Conservation (phyloP, 2,888 invertebrate genomes). For the Ormyrus thymus region DNA sequence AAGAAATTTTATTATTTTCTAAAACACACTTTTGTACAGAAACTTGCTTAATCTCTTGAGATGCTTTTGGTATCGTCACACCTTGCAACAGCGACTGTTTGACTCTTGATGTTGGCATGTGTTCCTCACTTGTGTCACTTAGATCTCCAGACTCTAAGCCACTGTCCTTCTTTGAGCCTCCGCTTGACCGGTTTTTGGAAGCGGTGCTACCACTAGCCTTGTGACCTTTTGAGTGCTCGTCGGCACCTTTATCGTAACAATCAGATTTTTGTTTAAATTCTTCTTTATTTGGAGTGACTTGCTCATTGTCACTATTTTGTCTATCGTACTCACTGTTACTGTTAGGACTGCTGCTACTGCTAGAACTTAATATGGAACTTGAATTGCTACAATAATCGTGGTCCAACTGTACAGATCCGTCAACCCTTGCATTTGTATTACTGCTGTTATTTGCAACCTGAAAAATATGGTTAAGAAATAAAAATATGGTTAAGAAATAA, state of each 20-base stretch:
- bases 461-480: neutral
- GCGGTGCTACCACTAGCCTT: neutral
- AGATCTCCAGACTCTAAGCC: conserved; percentile 74
- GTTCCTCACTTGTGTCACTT: conserved; percentile 72
- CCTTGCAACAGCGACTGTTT: conserved; percentile 15
- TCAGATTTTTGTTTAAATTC: conserved; percentile 34
- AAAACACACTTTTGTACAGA: neutral
- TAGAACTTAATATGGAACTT: conserved; percentile 57
- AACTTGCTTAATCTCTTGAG: neutral
- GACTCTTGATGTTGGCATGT: conserved; percentile 4
- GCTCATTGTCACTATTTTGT: conserved; percentile 60
- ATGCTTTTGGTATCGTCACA: neutral
- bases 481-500: neutral
- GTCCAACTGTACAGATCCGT: conserved; percentile 76
- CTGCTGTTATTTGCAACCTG: conserved; percentile 38
- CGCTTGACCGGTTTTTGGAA: conserved; percentile 59
- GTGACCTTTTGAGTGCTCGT: conserved; percentile 13
- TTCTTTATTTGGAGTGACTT: conserved; percentile 54
- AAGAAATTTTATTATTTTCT: conserved; percentile 9
- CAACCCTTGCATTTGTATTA: conserved; percentile 48
- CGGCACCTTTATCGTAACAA: conserved; percentile 45
- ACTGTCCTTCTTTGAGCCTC: conserved; percentile 72
- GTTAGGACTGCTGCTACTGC: conserved; percentile 56
- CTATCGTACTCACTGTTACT: conserved; percentile 60
- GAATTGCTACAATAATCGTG: conserved; percentile 78